Conservation (phyloP, 2,888 invertebrate genomes). For the Aproaerema taeniolella region DNA sequence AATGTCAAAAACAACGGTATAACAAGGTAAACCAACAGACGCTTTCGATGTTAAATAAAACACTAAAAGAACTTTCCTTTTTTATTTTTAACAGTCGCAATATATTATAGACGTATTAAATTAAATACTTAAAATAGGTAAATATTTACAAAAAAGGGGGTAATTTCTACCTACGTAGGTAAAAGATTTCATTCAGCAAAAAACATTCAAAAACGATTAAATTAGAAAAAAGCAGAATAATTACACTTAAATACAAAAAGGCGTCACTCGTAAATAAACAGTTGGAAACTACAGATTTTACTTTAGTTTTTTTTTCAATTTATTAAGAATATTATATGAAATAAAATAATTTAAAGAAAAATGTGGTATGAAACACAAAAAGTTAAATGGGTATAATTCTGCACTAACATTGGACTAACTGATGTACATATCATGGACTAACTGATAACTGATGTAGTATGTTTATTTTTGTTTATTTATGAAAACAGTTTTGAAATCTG, state of each 20-base stretch:
- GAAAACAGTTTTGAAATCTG: conserved; percentile 25
- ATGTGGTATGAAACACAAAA: conserved; percentile 19
- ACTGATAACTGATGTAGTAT: no score
- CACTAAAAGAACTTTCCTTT: conserved; percentile 43
- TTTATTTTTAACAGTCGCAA: conserved; percentile 75
- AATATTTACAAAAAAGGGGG: conserved; percentile 69
- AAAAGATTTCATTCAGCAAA: conserved; percentile 61
- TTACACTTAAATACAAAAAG: conserved; percentile 38
- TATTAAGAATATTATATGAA: no score
- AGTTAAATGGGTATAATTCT: no score
- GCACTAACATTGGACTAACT: no score
- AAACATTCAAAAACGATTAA: conserved; percentile 68
- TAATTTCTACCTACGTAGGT: conserved; percentile 73
- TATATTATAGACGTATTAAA: conserved; percentile 62
- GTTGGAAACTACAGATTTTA: no score
- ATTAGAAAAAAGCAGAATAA: conserved; percentile 61
- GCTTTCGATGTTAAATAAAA: conserved; percentile 2
- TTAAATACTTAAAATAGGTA: conserved; percentile 69
- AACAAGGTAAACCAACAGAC: no score
- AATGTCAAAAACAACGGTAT: no score
- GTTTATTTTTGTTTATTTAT: conserved; percentile 23
- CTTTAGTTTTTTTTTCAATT: no score
- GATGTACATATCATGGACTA: no score
- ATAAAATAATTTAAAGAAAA: no score
- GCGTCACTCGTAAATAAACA: no score